phyloP scores from a whole-genome alignment of 35 echinoderm and acorn worm species.

The Anneissia japonica region DNA sequence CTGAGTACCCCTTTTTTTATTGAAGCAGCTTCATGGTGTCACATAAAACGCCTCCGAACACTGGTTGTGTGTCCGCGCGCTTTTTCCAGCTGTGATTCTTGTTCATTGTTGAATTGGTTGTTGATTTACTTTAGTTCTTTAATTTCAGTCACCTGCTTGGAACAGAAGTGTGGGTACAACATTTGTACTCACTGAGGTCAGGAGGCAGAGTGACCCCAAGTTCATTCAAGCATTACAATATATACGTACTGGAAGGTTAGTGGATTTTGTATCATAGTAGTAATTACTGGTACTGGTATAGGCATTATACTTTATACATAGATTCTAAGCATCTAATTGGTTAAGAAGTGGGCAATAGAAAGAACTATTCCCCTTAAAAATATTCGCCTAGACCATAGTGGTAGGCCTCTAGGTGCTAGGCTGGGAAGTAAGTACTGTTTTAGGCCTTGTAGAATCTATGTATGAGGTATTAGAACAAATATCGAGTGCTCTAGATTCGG shows the following conservation, averaged over 20 bases:
- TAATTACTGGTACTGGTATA: too few relatives aligned
- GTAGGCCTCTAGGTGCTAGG: too few relatives aligned
- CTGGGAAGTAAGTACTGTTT: too few relatives aligned
- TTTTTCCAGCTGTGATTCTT: not conserved
- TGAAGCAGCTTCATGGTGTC: not conserved
- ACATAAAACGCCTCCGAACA: not conserved
- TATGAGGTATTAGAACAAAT: too few relatives aligned
- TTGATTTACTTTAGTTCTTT: not conserved
- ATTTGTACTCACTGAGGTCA: constrained; percentile 75
- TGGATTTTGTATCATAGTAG: too few relatives aligned
- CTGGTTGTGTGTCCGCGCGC: not conserved
- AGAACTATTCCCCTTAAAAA: too few relatives aligned
- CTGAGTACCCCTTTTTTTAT: not conserved
- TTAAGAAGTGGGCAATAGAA: too few relatives aligned
- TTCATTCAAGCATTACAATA: constrained; percentile 91
- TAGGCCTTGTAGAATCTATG: too few relatives aligned
- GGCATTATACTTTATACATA: too few relatives aligned
- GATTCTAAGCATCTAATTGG: too few relatives aligned
- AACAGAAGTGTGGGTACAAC: constrained; percentile 57
- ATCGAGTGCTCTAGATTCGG: too few relatives aligned
- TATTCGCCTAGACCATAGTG: too few relatives aligned
- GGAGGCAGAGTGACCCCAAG: constrained; percentile 70
- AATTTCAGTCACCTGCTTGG: constrained; percentile 83
- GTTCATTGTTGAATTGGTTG: not conserved
- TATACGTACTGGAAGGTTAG: constrained; percentile 87